Base-by-base conservation (phyloP, 2,888 invertebrate species). In the Trichogramma dendrolimi region DNA sequence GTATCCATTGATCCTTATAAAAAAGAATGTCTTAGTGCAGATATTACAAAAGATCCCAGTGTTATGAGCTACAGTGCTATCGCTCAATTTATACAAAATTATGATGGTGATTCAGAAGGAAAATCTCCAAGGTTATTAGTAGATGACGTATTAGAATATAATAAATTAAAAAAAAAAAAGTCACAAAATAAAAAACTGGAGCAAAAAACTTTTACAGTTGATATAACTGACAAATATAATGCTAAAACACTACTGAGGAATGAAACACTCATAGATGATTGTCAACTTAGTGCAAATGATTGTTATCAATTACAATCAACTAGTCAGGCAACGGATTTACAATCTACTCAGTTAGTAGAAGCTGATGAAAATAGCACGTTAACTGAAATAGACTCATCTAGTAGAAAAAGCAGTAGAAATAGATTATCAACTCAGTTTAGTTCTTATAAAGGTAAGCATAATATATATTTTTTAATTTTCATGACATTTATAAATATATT, bases 11-110 rank as follows among this genome's bases (percentile, higher is more conserved):
- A 44, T 6, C 55, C 62, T n/a, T 69, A 62, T 7, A 67, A 67
- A 8, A 56, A 64, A 40, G 69, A 60, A 55, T 51, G 38, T 46
- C 60, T 58, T 50, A 64, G 59, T 65, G 61, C 52, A 48, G 67
- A 64, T 53, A 60, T 51, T 14, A 64, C 63, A 39, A 68, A 72
- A 51, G 72, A 74, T 46, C 71, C 70, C 14, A 75, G 73, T 49
- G 57, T 75, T 5, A 73, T 79, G 73, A 78, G 76, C 66, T 61
- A 78, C 14, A 75, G 72, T 38, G 72, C 70, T 52, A 79, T 79
- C 50, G 76, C 74, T 27, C 71, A 72, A 57, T 71, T 71, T n/a
- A 61, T 78, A 4, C 70, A 75, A 54, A 70, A 73, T 42, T 27
- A 27, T 27, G 55, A 65, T n/a, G 47, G 58, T 10, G 66, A 66